Percentiles rank a stretch among this genome's conserved stretches.
Evolutionary conservation across 2,888 invertebrate genomes (phyloP).

Genomic region (Caenorhabditis sulstoni): DNA sequence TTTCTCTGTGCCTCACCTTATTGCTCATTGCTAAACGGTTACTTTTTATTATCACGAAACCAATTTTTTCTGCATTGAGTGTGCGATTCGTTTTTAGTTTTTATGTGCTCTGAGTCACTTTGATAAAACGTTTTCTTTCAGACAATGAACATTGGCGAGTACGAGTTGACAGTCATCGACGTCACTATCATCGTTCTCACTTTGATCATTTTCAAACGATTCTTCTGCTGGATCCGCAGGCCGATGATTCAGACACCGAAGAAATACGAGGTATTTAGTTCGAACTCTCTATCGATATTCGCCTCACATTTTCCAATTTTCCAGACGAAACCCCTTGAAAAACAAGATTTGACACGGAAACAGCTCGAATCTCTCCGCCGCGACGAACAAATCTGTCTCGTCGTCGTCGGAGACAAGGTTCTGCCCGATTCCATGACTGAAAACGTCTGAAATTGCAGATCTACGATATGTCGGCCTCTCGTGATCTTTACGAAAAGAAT

Average conservation of each 20-base stretch:
- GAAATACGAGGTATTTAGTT: conserved; percentile 21
- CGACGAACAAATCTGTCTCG: conserved; percentile 69
- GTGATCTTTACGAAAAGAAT: conserved; percentile 70
- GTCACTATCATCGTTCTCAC: conserved; percentile 18
- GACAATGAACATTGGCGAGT: conserved; percentile 42
- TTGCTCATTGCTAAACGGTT: too few relatives aligned
- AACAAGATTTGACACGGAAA: conserved; percentile 74
- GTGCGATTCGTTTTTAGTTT: too few relatives aligned
- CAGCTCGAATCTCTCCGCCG: conserved; percentile 72
- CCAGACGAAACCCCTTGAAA: conserved; percentile 56
- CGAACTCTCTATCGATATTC: neutral
- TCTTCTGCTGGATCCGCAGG: neutral
- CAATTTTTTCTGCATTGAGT: too few relatives aligned
- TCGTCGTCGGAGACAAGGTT: conserved; percentile 75
- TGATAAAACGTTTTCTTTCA: too few relatives aligned
- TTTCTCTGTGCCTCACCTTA: too few relatives aligned
- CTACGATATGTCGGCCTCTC: conserved; percentile 75
- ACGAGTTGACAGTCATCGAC: conserved; percentile 38
- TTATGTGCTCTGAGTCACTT: too few relatives aligned
- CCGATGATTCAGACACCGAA: conserved; percentile 16
- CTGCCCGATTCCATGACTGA: too few relatives aligned
- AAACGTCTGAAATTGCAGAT: conserved; percentile 66
- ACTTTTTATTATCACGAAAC: too few relatives aligned
- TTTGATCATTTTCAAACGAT: conserved; percentile 27
- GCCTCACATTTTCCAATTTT: neutral